phyloP scores from a whole-genome alignment of 2,888 invertebrate species.

The Polydrusus tereticollis region DNA sequence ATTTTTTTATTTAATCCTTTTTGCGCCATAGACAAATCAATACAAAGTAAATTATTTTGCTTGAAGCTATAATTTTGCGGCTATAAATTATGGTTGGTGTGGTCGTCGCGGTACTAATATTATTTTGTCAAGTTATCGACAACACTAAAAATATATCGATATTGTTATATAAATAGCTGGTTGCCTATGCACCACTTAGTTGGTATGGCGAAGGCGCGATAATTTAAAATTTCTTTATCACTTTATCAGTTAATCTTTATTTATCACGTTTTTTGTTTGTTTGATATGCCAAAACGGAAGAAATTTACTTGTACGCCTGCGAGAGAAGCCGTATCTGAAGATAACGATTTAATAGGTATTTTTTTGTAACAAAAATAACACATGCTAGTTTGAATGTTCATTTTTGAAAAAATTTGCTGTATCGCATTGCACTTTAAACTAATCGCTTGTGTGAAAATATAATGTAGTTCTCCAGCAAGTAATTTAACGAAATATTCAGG shows the following conservation, averaged over 20 bases:
- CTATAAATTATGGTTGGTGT: no score
- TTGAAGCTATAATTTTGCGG: no score
- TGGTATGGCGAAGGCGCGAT: neutral
- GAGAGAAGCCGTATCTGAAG: neutral
- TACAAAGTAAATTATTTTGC: no score
- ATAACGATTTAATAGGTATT: constrained; percentile 7
- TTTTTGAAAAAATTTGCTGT: neutral
- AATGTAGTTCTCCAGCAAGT: neutral
- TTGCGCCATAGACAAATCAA: neutral
- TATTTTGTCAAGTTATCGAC: no score
- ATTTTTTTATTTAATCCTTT: no score
- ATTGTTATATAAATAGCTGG: neutral
- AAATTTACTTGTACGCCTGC: neutral
- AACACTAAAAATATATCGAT: no score
- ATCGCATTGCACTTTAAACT: no score
- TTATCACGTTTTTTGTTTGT: constrained; percentile 5
- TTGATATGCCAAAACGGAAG: neutral
- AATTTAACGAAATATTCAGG: no score
- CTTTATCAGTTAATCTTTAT: constrained; percentile 14
- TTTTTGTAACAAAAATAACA: neutral
- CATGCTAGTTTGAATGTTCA: neutral
- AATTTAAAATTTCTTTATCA: neutral
- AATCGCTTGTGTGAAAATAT: neutral
- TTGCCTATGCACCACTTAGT: neutral
- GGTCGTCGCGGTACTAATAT: no score